Evolutionary conservation across 2,113 vertebrate genomes (phyloP).

Genomic region (Pica pica): DNA sequence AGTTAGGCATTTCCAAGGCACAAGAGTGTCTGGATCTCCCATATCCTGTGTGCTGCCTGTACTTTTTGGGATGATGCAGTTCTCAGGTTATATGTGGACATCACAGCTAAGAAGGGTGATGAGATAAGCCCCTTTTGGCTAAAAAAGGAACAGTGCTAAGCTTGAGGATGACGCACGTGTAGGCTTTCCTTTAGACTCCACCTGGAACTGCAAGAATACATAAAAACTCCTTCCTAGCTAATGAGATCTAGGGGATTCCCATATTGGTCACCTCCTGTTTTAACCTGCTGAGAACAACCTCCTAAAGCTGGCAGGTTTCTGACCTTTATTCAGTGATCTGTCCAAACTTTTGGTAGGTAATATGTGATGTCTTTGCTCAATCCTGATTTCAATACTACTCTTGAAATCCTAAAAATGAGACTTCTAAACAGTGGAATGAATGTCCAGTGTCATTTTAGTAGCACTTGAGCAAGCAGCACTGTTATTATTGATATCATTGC

Average conservation of each 20-base stretch:
- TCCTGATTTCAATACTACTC: not conserved
- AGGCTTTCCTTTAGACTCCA: not conserved
- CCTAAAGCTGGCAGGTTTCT: not conserved
- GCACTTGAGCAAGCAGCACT: not conserved
- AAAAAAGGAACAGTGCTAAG: slow-evolving; percentile 44
- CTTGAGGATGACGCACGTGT: not conserved
- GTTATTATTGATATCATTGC: not conserved
- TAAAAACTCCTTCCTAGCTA: not conserved
- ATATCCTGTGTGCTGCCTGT: not conserved
- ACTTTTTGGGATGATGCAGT: not conserved
- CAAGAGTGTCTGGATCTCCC: not conserved
- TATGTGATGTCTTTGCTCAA: not conserved
- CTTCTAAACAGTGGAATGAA: not conserved
- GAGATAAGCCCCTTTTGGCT: slow-evolving; percentile 40
- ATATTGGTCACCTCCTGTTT: not conserved
- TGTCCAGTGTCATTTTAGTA: not conserved
- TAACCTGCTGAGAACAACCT: not conserved
- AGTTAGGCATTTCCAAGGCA: not conserved
- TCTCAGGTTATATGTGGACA: not conserved
- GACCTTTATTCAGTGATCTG: not conserved
- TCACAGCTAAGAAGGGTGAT: slow-evolving; percentile 39
- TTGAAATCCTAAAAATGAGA: not conserved
- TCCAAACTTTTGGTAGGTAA: not conserved
- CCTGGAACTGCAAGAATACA: not conserved
- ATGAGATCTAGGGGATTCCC: not conserved